Conservation (phyloP, 2,113 vertebrate genomes). For the Capreolus pygargus region DNA sequence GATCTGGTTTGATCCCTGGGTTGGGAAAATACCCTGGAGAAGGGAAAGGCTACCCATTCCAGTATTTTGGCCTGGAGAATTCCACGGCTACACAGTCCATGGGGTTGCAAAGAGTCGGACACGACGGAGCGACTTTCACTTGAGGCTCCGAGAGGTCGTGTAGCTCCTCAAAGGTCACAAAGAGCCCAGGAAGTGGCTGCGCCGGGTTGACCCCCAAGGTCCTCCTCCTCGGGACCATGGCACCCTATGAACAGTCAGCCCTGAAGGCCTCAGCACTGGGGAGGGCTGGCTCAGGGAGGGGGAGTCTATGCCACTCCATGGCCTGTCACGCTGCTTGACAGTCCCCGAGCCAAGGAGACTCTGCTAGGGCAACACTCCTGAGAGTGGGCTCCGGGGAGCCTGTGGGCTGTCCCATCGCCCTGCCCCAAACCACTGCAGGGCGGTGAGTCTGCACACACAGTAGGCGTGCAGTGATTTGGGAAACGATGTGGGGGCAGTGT, state of each 20-base stretch:
- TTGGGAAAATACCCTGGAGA: background rate
- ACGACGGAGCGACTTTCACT: background rate
- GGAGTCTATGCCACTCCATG: background rate
- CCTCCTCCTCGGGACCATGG: background rate
- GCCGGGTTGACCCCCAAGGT: background rate
- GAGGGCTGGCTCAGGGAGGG: too few species aligned
- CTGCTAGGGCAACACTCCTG: background rate
- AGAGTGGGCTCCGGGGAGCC: background rate
- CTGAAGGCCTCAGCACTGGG: fast-evolving
- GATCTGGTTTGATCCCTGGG: background rate
- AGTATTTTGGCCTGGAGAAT: background rate
- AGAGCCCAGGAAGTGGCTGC: background rate
- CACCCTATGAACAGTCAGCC: background rate
- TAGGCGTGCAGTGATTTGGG: background rate
- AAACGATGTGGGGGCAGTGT: background rate
- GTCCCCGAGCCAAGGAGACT: background rate
- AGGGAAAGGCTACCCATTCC: background rate
- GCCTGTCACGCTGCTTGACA: background rate
- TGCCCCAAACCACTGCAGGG: background rate
- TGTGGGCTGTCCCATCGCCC: fast-evolving
- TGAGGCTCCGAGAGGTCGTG: background rate
- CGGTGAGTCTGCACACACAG: too few species aligned
- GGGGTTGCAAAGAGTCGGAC: background rate
- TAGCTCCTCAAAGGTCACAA: background rate
- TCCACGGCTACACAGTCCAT: background rate